Evolutionary conservation across 1,140 invertebrate genomes (phyloP), one percentile per base, ranked within the genome.

Genomic region (Magallana gigas): DNA sequence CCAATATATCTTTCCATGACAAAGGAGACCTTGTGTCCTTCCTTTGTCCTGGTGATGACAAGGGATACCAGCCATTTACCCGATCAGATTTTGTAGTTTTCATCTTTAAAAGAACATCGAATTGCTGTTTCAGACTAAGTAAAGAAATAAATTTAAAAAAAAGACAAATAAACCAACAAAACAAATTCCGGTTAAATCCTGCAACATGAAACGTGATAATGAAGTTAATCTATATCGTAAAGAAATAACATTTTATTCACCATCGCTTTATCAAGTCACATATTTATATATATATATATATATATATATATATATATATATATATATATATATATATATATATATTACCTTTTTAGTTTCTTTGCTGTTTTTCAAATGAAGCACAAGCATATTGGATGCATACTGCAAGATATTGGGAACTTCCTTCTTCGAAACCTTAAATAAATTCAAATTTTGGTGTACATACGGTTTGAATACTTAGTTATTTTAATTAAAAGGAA

Each of bases 1-100:
- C 81, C 56, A 83, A 56, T 1, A 83, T 83, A 23, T 83, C 81
- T 23, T 83, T 83, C 81, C 81, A 83, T 12, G 81, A 83, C 48
- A 83, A 23, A 18, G 81, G 81, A 12, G 81, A 83, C 57, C 36
- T 83, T 83, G 81, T 83, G 57, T 58, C 57, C 57, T 83, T 56
- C 36, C 68, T 76, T 9, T 83, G 56, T 18, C 81, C 81, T 9
- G 14, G 14, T 58, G 14, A 8, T 29, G 14, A 23, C 48, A 83
- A n/a, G 5, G 18, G 56, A 56, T 83, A 83, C 81, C 81, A 83
- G 8, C 81, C 81, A 57, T 83, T 83, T 9, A 83, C 81, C 36
- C 23, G 68, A 12, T 76, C 14, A 11, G 68, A 11, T 76, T 76
- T 76, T 3, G 68, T 8, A 76, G 68, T 29, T 76, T 76, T 76